A percentile compares a stretch with the other conserved stretches of the same genome.
Evolutionary conservation across 1,140 invertebrate genomes (phyloP).

Genomic region (Drosophila parabipectinata): DNA sequence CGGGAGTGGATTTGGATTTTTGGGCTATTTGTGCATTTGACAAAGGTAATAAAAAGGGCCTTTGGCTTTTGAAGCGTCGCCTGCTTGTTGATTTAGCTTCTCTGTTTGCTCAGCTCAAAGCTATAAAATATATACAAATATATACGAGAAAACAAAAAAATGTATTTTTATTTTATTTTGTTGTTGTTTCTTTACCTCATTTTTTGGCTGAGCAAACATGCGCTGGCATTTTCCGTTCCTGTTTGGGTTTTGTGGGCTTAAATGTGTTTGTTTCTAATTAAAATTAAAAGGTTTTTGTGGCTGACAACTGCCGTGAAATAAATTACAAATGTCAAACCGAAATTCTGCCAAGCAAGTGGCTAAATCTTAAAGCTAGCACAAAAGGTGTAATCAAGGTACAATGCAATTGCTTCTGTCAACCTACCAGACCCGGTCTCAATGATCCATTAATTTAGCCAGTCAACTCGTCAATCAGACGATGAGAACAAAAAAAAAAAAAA

Average conservation of each 20-base stretch:
- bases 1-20: constrained; percentile 57
- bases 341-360: constrained; percentile 8
- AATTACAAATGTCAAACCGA: constrained; percentile 24
- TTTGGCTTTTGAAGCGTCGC: constrained; percentile 67
- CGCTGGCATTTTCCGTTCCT: constrained; percentile 43
- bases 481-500: background rate
- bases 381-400: constrained; percentile 9
- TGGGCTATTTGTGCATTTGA: constrained; percentile 80
- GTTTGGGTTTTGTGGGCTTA: constrained; percentile 18
- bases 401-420: constrained; percentile 14
- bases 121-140: constrained; percentile 43
- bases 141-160: constrained; percentile 20
- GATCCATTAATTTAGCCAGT: constrained; percentile 49
- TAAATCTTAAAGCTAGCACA: constrained; percentile 6
- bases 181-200: constrained; percentile 30
- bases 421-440: constrained; percentile 29
- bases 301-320: constrained; percentile 34
- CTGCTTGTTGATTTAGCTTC: constrained; percentile 66
- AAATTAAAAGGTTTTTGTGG: constrained; percentile 49
- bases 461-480: constrained; percentile 45
- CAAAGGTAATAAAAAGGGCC: constrained; percentile 78
- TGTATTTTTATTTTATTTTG: constrained; percentile 40
- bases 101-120: constrained; percentile 43
- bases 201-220: constrained; percentile 44
- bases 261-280: constrained; percentile 52